Conservation (phyloP, 2,888 invertebrate genomes). For the Pristionchus maxplancki region DNA sequence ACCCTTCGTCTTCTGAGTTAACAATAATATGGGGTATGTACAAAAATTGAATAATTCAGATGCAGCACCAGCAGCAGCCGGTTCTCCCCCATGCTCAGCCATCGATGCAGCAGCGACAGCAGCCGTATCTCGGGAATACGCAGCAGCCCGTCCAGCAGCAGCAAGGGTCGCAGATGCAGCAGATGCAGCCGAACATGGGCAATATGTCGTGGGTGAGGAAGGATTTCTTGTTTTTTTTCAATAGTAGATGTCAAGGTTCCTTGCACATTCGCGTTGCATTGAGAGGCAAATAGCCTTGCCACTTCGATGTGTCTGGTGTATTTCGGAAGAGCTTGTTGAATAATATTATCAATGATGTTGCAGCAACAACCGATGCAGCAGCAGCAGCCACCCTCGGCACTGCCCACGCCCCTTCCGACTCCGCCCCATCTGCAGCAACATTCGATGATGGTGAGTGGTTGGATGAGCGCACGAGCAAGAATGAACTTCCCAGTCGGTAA, state of each 20-base stretch:
- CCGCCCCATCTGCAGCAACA: neutral
- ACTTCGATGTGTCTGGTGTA: no score
- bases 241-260: no score
- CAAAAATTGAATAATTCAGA: neutral
- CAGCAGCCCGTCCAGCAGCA: conserved; percentile 48
- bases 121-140: neutral
- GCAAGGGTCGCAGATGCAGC: conserved; percentile 37
- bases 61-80: neutral
- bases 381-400: conserved; percentile 15
- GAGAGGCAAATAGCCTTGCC: neutral
- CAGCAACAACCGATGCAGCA: conserved; percentile 45
- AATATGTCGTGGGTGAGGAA: neutral
- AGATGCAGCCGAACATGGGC: neutral
- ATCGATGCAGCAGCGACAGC: neutral
- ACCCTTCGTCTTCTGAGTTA: no score
- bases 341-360: neutral
- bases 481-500: neutral
- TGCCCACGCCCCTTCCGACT: neutral
- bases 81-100: neutral
- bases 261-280: neutral
- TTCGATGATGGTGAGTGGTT: neutral
- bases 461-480: neutral
- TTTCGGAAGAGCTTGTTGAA: no score
- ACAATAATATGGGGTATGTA: neutral
- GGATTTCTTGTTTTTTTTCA: no score